Conservation (phyloP, 2,888 invertebrate genomes). For the Xestia sexstrigata region DNA sequence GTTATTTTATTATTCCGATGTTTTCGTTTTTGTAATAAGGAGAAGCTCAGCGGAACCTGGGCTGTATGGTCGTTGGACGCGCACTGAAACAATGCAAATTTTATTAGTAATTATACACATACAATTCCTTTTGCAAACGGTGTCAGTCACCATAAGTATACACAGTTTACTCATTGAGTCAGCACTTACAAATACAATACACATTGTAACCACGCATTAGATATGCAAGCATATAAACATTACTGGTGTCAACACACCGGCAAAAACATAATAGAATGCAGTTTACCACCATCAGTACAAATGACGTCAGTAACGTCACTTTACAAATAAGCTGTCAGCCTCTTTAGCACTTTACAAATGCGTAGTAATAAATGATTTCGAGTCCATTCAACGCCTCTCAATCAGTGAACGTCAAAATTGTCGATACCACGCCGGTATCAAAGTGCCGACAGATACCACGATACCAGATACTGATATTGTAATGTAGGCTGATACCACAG, state of each 20-base stretch:
- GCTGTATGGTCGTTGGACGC: background rate
- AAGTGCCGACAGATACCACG: constrained; percentile 67
- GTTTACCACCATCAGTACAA: constrained; percentile 4
- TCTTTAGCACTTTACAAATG: constrained; percentile 36
- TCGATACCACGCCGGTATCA: constrained; percentile 63
- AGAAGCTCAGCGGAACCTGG: background rate
- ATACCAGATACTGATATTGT: constrained; percentile 61
- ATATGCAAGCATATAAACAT: constrained; percentile 19
- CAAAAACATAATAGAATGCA: constrained; percentile 14
- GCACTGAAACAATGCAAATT: background rate
- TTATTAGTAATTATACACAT: background rate
- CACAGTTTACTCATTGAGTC: background rate
- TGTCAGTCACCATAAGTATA: background rate
- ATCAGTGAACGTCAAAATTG: constrained; percentile 61
- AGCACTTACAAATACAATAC: constrained; percentile 18
- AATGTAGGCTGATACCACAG: constrained; percentile 53
- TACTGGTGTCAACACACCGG: constrained; percentile 19
- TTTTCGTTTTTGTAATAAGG: constrained; percentile 15
- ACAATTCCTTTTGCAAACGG: constrained; percentile 8
- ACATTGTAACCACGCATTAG: constrained; percentile 10
- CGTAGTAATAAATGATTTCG: constrained; percentile 65
- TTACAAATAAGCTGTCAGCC: constrained; percentile 62
- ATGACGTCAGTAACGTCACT: constrained; percentile 20
- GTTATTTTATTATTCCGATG: background rate
- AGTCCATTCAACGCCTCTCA: constrained; percentile 66